Evolutionary conservation across 2,797 vertebrate species (phyloP).

Genomic region (Micromesistius poutassou): DNA sequence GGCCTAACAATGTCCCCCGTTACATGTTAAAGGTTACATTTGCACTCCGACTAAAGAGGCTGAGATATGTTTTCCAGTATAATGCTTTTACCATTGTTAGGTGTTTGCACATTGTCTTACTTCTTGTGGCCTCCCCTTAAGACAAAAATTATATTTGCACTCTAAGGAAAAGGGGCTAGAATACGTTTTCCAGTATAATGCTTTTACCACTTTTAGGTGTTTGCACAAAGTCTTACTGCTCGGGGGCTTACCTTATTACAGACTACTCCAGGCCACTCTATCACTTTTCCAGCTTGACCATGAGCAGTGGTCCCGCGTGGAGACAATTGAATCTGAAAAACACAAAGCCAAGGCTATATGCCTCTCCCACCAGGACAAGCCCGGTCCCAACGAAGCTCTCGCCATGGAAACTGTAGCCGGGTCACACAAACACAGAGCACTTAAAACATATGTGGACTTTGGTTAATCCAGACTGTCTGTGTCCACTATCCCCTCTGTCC

Average conservation of each 20-base stretch:
- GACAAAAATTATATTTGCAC: not conserved
- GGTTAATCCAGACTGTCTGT: slow-evolving; percentile 30
- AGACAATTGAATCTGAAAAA: slow-evolving; percentile 68
- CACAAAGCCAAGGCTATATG: slow-evolving; percentile 39
- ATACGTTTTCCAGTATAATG: slow-evolving; percentile 20
- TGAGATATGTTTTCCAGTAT: slow-evolving; percentile 15
- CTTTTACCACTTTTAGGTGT: slow-evolving; percentile 21
- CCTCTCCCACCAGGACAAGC: slow-evolving; percentile 41
- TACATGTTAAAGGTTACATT: slow-evolving; percentile 3
- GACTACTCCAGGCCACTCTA: slow-evolving; percentile 3
- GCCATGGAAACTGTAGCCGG: slow-evolving; percentile 47
- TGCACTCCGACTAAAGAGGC: not conserved
- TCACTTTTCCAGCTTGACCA: slow-evolving; percentile 32
- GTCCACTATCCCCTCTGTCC: slow-evolving; percentile 45
- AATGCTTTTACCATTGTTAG: slow-evolving; percentile 20
- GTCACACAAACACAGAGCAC: slow-evolving; percentile 51
- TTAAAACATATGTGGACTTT: slow-evolving; percentile 29
- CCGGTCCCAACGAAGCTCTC: slow-evolving; percentile 52
- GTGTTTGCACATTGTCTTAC: slow-evolving; percentile 17
- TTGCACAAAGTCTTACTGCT: slow-evolving; percentile 14
- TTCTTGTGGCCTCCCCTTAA: slow-evolving; percentile 22
- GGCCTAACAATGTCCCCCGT: slow-evolving; percentile 19
- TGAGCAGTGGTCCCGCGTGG: slow-evolving; percentile 33
- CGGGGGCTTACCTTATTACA: slow-evolving; percentile 23
- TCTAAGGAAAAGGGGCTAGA: not conserved